Evolutionary conservation across 2,888 invertebrate species (phyloP).

Genomic region (Lasioglossum lativentre): DNA sequence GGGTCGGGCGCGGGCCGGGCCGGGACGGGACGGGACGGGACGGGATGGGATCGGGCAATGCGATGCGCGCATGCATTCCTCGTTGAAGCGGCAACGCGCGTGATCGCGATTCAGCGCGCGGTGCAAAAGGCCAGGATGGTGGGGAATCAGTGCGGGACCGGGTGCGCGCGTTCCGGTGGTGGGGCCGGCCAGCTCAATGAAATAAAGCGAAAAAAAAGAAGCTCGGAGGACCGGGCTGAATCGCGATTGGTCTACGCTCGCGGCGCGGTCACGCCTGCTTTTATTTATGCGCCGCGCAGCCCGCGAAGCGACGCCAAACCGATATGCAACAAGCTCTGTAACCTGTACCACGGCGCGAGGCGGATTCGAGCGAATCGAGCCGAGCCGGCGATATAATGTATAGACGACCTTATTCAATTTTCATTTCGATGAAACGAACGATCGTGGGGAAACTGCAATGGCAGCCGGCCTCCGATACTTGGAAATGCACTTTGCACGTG

Average conservation of each 20-base stretch:
- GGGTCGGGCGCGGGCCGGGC: not conserved
- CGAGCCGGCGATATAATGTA: not conserved
- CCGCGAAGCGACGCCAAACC: constrained; percentile 15
- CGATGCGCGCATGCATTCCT: constrained; percentile 59
- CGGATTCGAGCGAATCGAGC: not conserved
- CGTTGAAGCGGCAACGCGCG: constrained; percentile 66
- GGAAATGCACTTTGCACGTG: constrained; percentile 4
- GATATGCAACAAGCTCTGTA: not conserved
- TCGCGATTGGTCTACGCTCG: constrained; percentile 75
- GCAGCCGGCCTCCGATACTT: not conserved
- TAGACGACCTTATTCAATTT: not conserved
- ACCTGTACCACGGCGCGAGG: not conserved
- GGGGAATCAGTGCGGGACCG: constrained; percentile 51
- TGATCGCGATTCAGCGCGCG: constrained; percentile 68
- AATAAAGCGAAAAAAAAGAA: constrained; percentile 63
- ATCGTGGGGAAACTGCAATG: constrained; percentile 19
- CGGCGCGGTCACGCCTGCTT: constrained; percentile 77
- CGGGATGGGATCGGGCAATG: constrained; percentile 51
- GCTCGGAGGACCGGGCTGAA: constrained; percentile 62
- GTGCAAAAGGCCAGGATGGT: constrained; percentile 22
- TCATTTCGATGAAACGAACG: constrained; percentile 34
- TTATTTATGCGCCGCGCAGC: constrained; percentile 68
- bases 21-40: constrained; percentile 40
- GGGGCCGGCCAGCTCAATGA: constrained; percentile 61
- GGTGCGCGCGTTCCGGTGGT: constrained; percentile 15